phyloP scores from a whole-genome alignment of 1,140 invertebrate species.

The Conus ventricosus region DNA sequence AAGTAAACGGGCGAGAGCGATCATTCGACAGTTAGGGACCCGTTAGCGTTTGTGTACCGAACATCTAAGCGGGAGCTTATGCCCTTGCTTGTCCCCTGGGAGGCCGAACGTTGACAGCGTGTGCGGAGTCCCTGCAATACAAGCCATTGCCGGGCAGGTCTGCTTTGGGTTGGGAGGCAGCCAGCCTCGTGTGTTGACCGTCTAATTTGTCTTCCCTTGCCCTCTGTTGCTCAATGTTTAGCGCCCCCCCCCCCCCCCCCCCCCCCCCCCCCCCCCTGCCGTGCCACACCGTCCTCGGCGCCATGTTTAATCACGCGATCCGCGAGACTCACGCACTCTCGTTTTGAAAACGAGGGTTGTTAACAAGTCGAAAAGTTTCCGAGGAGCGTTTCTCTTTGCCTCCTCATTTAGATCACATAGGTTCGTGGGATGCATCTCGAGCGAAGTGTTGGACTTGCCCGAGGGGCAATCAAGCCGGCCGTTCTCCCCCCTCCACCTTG shows the following conservation, averaged over 20 bases:
- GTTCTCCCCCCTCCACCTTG: neutral
- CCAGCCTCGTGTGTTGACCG: conserved; percentile 1
- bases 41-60: conserved; percentile 10
- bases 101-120: neutral
- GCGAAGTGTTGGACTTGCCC: neutral
- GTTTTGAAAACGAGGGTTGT: conserved; percentile 21
- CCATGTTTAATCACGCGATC: conserved; percentile 28
- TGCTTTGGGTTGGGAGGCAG: conserved; percentile 1
- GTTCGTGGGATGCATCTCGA: neutral
- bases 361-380: neutral
- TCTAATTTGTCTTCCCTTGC: conserved; percentile 23
- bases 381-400: neutral
- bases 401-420: neutral
- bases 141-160: neutral
- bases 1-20: neutral
- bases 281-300: neutral
- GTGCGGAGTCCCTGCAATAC: neutral
- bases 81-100: neutral
- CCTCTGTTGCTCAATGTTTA: neutral
- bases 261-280: neutral
- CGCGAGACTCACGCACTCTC: conserved; percentile 25
- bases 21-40: conserved; percentile 18
- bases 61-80: neutral
- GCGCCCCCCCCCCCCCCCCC: neutral
- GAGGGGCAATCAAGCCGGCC: neutral